Base-by-base conservation (phyloP, 2,113 vertebrate species). In the Neoarius graeffei region DNA sequence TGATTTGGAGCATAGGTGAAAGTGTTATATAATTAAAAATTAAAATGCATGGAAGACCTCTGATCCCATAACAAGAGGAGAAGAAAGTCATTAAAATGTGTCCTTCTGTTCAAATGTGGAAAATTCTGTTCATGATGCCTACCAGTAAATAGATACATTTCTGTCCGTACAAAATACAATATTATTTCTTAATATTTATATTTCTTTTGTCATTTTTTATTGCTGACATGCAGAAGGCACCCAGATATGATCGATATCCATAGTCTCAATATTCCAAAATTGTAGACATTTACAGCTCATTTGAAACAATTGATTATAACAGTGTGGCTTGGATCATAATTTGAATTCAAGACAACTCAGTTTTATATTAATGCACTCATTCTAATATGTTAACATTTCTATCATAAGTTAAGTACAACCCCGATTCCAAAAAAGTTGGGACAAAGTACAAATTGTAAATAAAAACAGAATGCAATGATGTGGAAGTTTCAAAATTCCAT, bases 1-100 rank as follows among this genome's bases (percentile, higher is more conserved):
- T 81, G 86, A 83, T 42, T 79, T 11, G 84, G 74, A 67, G 85
- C 52, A 52, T 86, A 77, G 77, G 80, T 86, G 84, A 54, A 84
- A 86, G 54, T 86, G 82, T 88, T 85, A 88, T 85, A 86, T 90
- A 82, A 88, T 77, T 9, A 86, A 74, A 86, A 82, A 88, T 77
- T 9, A 86, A 74, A 86, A 81, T 57, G 20, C 73, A 64, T 54
- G 5, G 66, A 79, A 71, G 82, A 60, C 80, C 86, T 81, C 69
- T 60, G 74, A 25, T 60, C 67, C 30, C 83, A n/a, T 69, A 85
- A 69, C 83, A 71, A 42, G 84, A 76, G 13, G 79, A 74, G 50
- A n/a, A 79, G 66, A 27, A 77, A 79, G 20, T 85, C 77, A 66
- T 79, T 85, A 90, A 42, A 88, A 66, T 79, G 77, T 35, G 25